phyloP scores from a whole-genome alignment of 1,140 invertebrate genomes.

The Aethina tumida region DNA sequence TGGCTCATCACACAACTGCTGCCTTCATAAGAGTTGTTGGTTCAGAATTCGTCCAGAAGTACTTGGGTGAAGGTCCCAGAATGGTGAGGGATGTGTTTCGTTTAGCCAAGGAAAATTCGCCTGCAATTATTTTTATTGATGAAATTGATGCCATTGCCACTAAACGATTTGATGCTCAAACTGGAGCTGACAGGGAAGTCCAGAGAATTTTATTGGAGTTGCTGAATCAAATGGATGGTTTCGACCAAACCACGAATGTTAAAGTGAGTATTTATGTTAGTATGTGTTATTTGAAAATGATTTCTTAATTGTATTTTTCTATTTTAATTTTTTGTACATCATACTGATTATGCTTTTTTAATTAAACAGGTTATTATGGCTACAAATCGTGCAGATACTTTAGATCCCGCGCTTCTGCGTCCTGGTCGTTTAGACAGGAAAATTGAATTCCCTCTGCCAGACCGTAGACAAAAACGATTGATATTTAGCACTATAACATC shows the following conservation, averaged over 20 bases:
- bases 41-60: constrained; percentile 99
- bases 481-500: constrained; percentile 97
- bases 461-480: constrained; percentile 93
- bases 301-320: constrained; percentile 1
- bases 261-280: constrained; percentile 52
- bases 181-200: constrained; percentile 97
- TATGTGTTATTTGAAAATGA: constrained; percentile 1
- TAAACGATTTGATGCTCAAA: constrained; percentile 97
- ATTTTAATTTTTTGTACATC: constrained; percentile 1
- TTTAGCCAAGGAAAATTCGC: constrained; percentile 97
- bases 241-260: constrained; percentile 99
- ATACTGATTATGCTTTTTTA: neutral
- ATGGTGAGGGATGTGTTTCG: constrained; percentile 99
- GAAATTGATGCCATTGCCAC: constrained; percentile 99
- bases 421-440: constrained; percentile 97
- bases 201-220: constrained; percentile 96
- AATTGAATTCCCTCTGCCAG: constrained; percentile 98
- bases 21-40: constrained; percentile 98
- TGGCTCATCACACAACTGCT: constrained; percentile 95
- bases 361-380: constrained; percentile 91
- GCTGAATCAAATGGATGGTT: constrained; percentile 99
- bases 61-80: constrained; percentile 95
- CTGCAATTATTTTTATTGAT: constrained; percentile 99
- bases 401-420: constrained; percentile 94
- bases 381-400: constrained; percentile 95